These are phyloP conservation scores for Mugil cephalus DNA, from an alignment of 2,113 vertebrate species.

Conservation along the genomic window DNA sequence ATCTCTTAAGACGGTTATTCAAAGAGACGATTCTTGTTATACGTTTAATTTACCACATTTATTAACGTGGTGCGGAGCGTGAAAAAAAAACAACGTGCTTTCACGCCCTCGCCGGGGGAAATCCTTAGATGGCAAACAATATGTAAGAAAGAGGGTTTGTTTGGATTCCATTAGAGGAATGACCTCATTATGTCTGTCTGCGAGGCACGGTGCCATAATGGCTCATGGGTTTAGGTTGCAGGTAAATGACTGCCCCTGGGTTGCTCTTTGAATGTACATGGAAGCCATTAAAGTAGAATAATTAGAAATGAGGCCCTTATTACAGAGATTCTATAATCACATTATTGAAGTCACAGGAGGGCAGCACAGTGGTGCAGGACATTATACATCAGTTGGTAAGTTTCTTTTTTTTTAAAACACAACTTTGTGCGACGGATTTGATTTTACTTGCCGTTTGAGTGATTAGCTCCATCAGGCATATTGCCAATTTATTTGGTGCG, in stretches of 20 bases:
- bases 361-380: too few species aligned
- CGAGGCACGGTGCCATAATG: constrained; percentile 36
- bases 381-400: constrained; percentile 3
- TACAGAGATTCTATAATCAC: constrained; percentile 42
- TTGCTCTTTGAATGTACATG: constrained; percentile 35
- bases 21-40: background rate
- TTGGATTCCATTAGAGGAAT: constrained; percentile 41
- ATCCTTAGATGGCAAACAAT: background rate
- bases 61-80: too few species aligned
- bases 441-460: constrained; percentile 33
- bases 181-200: constrained; percentile 44
- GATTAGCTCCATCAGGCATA: constrained; percentile 30
- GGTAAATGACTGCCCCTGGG: constrained; percentile 50
- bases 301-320: constrained; percentile 41
- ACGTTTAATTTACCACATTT: background rate
- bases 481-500: constrained; percentile 23
- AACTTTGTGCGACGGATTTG: background rate
- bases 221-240: constrained; percentile 52
- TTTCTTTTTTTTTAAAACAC: constrained; percentile 3
- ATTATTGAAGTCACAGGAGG: constrained; percentile 3
- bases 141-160: constrained; percentile 16
- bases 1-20: background rate
- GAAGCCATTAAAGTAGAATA: constrained; percentile 33
- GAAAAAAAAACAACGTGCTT: background rate
- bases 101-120: too few species aligned